phyloP scores from a whole-genome alignment of 2,888 invertebrate genomes.

The Loripinus fragilis region DNA sequence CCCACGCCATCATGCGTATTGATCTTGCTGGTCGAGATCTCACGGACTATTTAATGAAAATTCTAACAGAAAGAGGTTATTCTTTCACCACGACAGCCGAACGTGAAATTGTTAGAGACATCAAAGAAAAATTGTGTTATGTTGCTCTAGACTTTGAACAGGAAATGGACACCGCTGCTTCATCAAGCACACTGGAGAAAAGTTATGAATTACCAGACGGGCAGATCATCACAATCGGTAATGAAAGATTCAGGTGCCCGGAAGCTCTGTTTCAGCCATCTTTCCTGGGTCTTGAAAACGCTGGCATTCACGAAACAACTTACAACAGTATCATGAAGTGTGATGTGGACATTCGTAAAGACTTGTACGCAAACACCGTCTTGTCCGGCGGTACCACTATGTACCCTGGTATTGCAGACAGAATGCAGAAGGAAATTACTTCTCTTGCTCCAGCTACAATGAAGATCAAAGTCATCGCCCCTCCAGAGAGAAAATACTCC shows the following conservation, averaged over 20 bases:
- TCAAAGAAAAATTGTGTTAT: conserved; percentile 3
- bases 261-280: conserved; percentile 79
- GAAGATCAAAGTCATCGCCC: conserved; percentile 87
- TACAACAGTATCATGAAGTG: conserved; percentile 12
- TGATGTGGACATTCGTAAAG: not conserved
- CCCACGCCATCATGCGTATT: not conserved
- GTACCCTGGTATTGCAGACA: conserved; percentile 96
- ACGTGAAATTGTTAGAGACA: conserved; percentile 3
- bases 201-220: conserved; percentile 80
- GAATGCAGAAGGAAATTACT: conserved; percentile 83
- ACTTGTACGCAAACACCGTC: conserved; percentile 8
- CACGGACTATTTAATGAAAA: conserved; percentile 78
- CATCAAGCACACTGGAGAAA: conserved; percentile 92
- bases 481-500: conserved; percentile 10
- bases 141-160: conserved; percentile 1
- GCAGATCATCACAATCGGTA: conserved; percentile 79
- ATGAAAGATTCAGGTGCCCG: conserved; percentile 78
- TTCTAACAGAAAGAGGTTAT: conserved; percentile 76
- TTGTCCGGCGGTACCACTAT: conserved; percentile 93
- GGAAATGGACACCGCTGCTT: conserved; percentile 94
- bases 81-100: conserved; percentile 74
- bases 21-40: conserved; percentile 77
- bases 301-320: conserved; percentile 55
- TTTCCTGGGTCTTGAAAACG: conserved; percentile 72
- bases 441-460: conserved; percentile 91